Base-by-base conservation (phyloP, 2,113 vertebrate species). In the Sclerurus mexicanus region DNA sequence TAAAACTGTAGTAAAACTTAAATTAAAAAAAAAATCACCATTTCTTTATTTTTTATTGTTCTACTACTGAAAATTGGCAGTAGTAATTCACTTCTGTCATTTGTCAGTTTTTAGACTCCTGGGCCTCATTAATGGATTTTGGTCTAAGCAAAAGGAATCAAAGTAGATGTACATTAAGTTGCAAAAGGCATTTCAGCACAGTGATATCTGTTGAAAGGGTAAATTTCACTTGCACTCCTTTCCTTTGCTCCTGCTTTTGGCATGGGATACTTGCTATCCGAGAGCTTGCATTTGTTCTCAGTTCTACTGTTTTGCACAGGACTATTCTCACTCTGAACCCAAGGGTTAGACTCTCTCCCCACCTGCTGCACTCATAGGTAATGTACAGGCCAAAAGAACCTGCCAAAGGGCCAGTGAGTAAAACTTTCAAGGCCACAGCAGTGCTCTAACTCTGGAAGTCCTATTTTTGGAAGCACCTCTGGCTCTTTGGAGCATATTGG, bases 61-160 rank as follows among this genome's bases (percentile, higher is more conserved):
- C 47, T 84, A 42, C 42, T 77, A 59, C 47, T 67, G 83, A 90
- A 92, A 93, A 84, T 49, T 71, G 19, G 30, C 52, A 77, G 27
- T 35, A 67, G 24, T 72, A 78, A 27, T 75, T 81, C 27, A 75
- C 37, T 90, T 80, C 75, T 67, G 72, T 80, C 5, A 69, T 93
- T 95, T 92, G 35, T 90, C n/a, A 87, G 49, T 25, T 90, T 95
- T 83, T 64, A 91, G 39, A 14, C 74, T 87, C 77, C 53, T 68
- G 62, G 33, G 81, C 53, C 27, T 91, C 90, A 11, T 67, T 78
- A 72, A 75, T 75, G 44, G 35, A 30, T 81, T 89, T 95, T 87
- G 35, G 25, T 92, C 33, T 56, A 49, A 60, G 77, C 35, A 68
- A 67, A 81, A 91, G 24, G 76, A 92, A 75, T 72, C 35, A 60